Percentiles rank a stretch among this genome's conserved stretches.
Evolutionary conservation across 1,140 invertebrate genomes (phyloP).

Genomic region (Caerostris darwini): DNA sequence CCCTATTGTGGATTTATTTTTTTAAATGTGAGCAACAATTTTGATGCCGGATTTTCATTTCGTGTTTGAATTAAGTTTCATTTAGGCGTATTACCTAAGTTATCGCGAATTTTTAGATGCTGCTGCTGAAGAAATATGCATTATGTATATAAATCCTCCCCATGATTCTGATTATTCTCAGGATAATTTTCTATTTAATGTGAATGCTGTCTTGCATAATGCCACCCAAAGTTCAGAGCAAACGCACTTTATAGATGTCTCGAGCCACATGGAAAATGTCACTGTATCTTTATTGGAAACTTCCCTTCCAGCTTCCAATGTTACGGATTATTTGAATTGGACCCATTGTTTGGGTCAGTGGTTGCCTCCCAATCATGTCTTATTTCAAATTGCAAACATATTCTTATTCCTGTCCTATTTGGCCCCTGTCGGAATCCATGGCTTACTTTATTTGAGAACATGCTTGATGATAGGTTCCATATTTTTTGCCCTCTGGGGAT

Average conservation of each 20-base stretch:
- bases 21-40: background rate
- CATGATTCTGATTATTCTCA: background rate
- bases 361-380: constrained; percentile 72
- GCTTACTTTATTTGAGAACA: constrained; percentile 89
- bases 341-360: constrained; percentile 42
- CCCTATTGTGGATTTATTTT: background rate
- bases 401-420: constrained; percentile 91
- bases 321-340: constrained; percentile 36
- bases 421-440: constrained; percentile 89
- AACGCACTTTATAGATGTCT: background rate
- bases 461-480: constrained; percentile 89
- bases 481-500: constrained; percentile 91
- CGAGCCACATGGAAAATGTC: constrained; percentile 56
- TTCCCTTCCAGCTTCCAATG: background rate
- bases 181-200: constrained; percentile 23
- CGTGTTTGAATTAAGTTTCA: background rate
- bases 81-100: background rate
- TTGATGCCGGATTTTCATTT: background rate
- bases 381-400: constrained; percentile 88
- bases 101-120: constrained; percentile 5
- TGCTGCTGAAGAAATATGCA: background rate
- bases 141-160: constrained; percentile 21
- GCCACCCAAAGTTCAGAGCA: background rate
- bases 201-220: constrained; percentile 12
- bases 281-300: constrained; percentile 28